Evolutionary conservation across 2,113 vertebrate genomes (phyloP), one percentile per base, ranked within the genome.

Genomic region (Spheniscus mendiculus): DNA sequence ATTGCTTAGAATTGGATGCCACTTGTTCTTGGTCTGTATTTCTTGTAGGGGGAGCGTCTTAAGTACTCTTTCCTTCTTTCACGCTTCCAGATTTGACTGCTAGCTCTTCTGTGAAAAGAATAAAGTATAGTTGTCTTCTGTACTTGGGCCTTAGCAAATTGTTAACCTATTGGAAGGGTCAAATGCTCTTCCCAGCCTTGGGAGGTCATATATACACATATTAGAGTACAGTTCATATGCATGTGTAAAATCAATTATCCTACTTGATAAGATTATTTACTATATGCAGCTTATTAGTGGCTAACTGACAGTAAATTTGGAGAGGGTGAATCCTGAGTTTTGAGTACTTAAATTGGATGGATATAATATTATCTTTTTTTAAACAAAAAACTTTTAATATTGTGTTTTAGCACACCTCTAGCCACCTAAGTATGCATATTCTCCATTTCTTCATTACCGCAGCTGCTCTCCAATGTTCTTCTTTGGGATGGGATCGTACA

Each of bases 401-500:
- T 71, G 42, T 88, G 12, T 40, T 83, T 61, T 8, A 55, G 18
- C 63, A 69, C n/a, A 17, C 49, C 34, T 67, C 16, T 8, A 45
- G 23, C 53, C 34, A 72, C 13, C 20, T 42, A 52, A 15, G 3
- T 73, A 14, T 13, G 22, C 36, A 44, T 40, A 12, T 55, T n/a
- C 5, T 88, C 13, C 84, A 19, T 90, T 91, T 94, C 77, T 87
- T 59, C 32, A 32, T 86, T 77, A 14, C 94, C 97, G 76, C 89
- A 99, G 99, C 98, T 99, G 18, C 97, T 99, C 18, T 96, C 84
- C 62, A 99, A 99, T 94, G 95, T 99, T 97, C 96, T 98, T 27
- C 98, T 98, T 92, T 99, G 99, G 99, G 98, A 99, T 95, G 98
- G 98, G 66, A 96, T 99, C 72, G 95, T 99, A 89, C 97, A 97